Evolutionary conservation across 1,140 invertebrate genomes (phyloP), one percentile per base, ranked within the genome.

Genomic region (Lycorma delicatula): DNA sequence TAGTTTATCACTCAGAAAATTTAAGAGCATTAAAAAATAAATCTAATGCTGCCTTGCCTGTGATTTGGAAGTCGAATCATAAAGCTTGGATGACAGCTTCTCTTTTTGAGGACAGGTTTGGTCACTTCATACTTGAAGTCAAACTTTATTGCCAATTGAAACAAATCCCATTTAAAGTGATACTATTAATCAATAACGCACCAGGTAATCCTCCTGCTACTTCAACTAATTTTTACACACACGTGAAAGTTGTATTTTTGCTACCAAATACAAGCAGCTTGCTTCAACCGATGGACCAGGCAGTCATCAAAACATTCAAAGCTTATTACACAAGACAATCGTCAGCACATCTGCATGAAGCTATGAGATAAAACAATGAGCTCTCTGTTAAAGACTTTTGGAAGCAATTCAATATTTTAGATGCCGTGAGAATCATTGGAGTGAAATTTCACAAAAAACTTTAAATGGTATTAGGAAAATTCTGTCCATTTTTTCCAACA

Each of bases 201-300:
- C 60, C 70, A 44, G 63, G 68, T 41, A 73, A 77, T 64, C 62
- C 62, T 38, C 54, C 49, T 54, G 25, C 47, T 47, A 66, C 55
- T 41, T 60, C n/a, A 60, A 55, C 56, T 52, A 56, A 71, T 61
- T 31, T 63, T 11, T 61, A 69, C 51, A 62, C 61, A 59, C 68
- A 71, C 61, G 64, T 76, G 4, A 69, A 72, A 63, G 59, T 77
- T 4, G 56, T 65, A 36, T 77, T 73, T 67, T 64, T 75, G 18
- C 72, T 74, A 31, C 61, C 70, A 38, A 75, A 76, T 56, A 73
- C 69, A 5, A 75, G 75, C 16, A 67, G 67, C n/a, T 63, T 72
- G 31, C 56, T 78, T 27, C 73, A 78, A 63, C 72, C n/a, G 22
- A 68, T 77, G 68, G 73, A 76, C 63, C 69, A 70, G 57, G 70